Evolutionary conservation across 2,113 vertebrate genomes (phyloP).

Genomic region (Saguinus midas): DNA sequence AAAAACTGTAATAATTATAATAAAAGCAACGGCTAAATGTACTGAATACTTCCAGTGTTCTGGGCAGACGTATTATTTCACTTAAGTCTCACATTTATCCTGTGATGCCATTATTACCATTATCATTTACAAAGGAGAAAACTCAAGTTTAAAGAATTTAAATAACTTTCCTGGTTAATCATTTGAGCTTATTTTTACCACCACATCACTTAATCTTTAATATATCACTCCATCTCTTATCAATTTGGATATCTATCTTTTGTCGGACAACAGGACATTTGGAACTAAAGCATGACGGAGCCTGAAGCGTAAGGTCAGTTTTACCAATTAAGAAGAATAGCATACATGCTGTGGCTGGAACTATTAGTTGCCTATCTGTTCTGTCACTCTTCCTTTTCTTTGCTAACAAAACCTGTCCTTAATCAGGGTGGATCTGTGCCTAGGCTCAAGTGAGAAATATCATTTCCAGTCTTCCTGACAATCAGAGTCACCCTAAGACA

Average conservation of each 20-base stretch:
- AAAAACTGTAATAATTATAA: not conserved
- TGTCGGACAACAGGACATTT: not conserved
- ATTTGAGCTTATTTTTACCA: not conserved
- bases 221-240: not conserved
- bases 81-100: not conserved
- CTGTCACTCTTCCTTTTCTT: not conserved
- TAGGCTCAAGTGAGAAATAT: not conserved
- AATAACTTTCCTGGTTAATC: not conserved
- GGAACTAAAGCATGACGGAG: not conserved
- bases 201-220: not conserved
- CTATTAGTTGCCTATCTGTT: not conserved
- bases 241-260: not conserved
- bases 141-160: not conserved
- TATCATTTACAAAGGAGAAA: not conserved
- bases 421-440: not conserved
- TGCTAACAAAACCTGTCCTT: not conserved
- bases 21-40: not conserved
- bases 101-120: not conserved
- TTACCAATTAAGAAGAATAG: not conserved
- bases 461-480: not conserved
- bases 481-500: not conserved
- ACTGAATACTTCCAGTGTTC: not conserved
- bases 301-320: not conserved
- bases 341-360: accelerated
- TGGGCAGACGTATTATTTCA: not conserved